phyloP scores from a whole-genome alignment of 2,113 vertebrate species.

The Cnemophilus loriae region DNA sequence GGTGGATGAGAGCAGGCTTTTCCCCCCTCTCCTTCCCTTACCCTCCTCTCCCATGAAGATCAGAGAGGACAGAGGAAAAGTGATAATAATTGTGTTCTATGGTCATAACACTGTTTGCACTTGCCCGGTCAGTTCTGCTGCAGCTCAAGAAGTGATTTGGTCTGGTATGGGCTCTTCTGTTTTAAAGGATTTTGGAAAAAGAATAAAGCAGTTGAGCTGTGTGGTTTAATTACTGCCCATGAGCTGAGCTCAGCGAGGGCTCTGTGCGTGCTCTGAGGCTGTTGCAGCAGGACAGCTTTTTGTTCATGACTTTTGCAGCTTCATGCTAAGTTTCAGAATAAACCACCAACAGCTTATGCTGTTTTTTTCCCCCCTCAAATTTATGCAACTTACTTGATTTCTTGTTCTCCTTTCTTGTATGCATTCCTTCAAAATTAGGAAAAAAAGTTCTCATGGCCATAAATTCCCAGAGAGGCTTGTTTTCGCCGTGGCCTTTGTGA shows the following conservation, averaged over 20 bases:
- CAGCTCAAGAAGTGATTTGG: background rate
- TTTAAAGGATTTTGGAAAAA: background rate
- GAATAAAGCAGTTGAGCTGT: background rate
- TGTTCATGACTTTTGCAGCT: background rate
- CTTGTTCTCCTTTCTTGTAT: background rate
- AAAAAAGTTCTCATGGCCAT: background rate
- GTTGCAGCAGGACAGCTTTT: background rate
- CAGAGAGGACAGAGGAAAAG: background rate
- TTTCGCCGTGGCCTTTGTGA: background rate
- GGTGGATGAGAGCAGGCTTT: background rate
- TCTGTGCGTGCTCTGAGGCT: background rate
- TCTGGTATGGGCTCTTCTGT: background rate
- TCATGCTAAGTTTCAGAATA: background rate
- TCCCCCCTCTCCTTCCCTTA: background rate
- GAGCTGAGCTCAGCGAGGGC: background rate
- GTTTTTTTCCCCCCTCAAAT: accelerated
- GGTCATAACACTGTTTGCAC: background rate
- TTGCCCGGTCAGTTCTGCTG: background rate
- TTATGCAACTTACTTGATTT: background rate
- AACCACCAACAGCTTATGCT: background rate
- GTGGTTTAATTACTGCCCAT: background rate
- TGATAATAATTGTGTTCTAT: background rate
- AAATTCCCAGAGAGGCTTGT: background rate
- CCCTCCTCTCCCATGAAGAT: background rate
- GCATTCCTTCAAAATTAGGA: background rate